A percentile compares a stretch with the other conserved stretches of the same genome.
Conservation (phyloP, 2,888 invertebrate species). For the Galeopsomyia nigrocyanea region DNA sequence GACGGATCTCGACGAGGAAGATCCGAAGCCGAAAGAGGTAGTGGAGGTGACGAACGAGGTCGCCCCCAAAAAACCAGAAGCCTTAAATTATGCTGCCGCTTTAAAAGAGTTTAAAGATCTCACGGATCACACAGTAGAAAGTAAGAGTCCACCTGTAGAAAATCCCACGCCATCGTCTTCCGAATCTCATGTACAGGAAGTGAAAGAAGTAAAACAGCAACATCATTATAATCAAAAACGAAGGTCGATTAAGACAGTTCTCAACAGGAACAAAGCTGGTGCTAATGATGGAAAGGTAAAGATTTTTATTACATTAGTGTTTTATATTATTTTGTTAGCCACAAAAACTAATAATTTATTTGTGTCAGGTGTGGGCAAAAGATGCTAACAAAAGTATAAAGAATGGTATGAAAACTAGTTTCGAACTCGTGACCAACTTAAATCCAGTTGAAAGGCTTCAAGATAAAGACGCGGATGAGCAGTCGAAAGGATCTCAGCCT, state of each 20-base stretch:
- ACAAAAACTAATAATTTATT: background rate
- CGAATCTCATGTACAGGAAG: conserved; percentile 39
- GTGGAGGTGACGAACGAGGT: conserved; percentile 24
- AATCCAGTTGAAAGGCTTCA: conserved; percentile 34
- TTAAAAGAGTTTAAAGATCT: conserved; percentile 38
- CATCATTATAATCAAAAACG: conserved; percentile 41
- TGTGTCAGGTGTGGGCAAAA: conserved; percentile 32
- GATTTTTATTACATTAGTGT: background rate
- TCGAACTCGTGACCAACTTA: conserved; percentile 32
- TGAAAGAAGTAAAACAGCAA: conserved; percentile 37
- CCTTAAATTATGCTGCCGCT: conserved; percentile 41
- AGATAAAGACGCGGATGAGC: conserved; percentile 34
- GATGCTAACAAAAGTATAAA: conserved; percentile 33
- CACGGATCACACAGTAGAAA: conserved; percentile 31
- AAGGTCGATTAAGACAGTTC: conserved; percentile 48
- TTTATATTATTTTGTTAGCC: background rate
- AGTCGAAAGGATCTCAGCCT: conserved; percentile 26
- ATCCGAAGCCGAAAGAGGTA: conserved; percentile 31
- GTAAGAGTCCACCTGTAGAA: conserved; percentile 30
- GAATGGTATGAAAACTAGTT: conserved; percentile 37
- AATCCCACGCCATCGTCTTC: conserved; percentile 35
- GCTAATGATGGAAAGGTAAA: conserved; percentile 37
- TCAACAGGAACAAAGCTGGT: conserved; percentile 50
- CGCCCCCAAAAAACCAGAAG: conserved; percentile 30
- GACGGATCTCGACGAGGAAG: conserved; percentile 57